Evolutionary conservation across 2,113 vertebrate genomes (phyloP).

Genomic region (Glaucidium brasilianum): DNA sequence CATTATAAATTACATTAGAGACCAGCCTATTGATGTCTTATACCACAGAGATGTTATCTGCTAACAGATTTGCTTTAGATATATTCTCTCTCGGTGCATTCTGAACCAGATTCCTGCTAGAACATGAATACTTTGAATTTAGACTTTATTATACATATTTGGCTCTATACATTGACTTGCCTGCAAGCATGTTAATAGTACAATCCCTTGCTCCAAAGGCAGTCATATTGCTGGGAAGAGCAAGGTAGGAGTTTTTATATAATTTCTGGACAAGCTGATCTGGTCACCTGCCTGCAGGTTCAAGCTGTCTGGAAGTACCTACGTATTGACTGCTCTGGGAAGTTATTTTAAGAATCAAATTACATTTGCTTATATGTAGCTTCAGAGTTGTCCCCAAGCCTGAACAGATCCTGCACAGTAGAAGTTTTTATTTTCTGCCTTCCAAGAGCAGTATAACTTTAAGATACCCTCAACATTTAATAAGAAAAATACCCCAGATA

Average conservation of each 20-base stretch:
- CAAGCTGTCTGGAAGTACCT: background rate
- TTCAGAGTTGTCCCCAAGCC: background rate
- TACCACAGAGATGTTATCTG: background rate
- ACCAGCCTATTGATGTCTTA: background rate
- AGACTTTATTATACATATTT: background rate
- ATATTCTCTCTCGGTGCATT: background rate
- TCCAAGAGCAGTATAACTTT: background rate
- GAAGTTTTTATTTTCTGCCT: background rate
- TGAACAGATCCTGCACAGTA: background rate
- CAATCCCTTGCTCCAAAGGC: background rate
- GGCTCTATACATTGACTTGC: background rate
- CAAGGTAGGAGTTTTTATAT: background rate
- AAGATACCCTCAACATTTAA: background rate
- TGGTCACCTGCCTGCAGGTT: background rate
- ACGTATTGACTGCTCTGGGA: background rate
- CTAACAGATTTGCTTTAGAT: background rate
- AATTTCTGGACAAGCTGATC: background rate
- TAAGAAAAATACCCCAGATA: background rate
- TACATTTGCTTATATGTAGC: background rate
- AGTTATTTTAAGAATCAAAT: background rate
- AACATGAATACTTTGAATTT: background rate
- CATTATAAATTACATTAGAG: background rate
- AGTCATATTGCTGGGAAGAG: background rate
- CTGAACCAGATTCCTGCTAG: background rate
- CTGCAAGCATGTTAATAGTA: background rate